Evolutionary conservation across 1,140 invertebrate species (phyloP).

Genomic region (Pseudachorutes palmiensis): DNA sequence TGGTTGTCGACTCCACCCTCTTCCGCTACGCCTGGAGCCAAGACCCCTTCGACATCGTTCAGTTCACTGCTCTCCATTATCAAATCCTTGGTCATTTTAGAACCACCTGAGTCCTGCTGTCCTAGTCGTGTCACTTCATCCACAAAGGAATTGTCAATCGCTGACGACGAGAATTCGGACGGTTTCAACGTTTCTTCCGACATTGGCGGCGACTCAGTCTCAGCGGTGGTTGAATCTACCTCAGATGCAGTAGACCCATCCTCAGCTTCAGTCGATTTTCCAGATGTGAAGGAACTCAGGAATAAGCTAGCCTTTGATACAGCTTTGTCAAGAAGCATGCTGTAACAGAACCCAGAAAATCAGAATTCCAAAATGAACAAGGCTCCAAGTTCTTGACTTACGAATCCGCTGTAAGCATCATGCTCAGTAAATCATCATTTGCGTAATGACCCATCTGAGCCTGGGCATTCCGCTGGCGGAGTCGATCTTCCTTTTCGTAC

Average conservation of each 20-base stretch:
- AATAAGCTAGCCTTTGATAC: conserved; percentile 28
- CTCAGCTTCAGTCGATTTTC: not conserved
- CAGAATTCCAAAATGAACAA: conserved; percentile 7
- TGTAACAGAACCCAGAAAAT: conserved; percentile 10
- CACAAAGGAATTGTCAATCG: not conserved
- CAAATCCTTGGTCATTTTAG: no score
- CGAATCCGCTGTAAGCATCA: conserved; percentile 58
- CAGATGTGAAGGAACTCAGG: conserved; percentile 9
- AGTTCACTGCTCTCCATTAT: no score
- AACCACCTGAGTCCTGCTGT: no score
- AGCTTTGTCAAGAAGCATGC: conserved; percentile 26
- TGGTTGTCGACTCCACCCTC: conserved; percentile 11
- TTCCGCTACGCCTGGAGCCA: not conserved
- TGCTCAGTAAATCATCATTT: conserved; percentile 52
- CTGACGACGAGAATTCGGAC: conserved; percentile 12
- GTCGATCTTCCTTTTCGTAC: conserved; percentile 66
- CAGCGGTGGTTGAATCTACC: not conserved
- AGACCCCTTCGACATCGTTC: not conserved
- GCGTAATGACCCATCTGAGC: conserved; percentile 53
- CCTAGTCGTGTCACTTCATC: not conserved
- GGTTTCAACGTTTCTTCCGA: not conserved
- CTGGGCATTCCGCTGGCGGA: conserved; percentile 52
- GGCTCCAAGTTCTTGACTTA: conserved; percentile 42
- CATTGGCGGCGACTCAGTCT: not conserved
- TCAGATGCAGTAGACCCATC: conserved; percentile 4